These are phyloP conservation scores for Silurus aristotelis DNA, from an alignment of 2,797 vertebrate species.

Conservation along the genomic window DNA sequence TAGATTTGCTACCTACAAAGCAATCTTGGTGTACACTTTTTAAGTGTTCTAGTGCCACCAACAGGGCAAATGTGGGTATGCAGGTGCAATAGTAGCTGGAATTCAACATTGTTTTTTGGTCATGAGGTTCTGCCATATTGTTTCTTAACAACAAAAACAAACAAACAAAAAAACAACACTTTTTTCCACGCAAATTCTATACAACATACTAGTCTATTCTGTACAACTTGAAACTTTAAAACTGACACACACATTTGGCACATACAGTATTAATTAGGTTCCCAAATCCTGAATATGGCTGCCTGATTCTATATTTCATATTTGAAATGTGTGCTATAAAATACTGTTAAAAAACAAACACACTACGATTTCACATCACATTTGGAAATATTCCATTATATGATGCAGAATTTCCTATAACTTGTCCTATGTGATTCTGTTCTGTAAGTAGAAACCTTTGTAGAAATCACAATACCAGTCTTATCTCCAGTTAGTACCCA, in stretches of 20 bases:
- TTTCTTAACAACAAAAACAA: too few species aligned
- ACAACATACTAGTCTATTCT: background rate
- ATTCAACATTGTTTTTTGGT: background rate
- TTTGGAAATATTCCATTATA: background rate
- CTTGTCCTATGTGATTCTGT: background rate
- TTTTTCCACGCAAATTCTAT: background rate
- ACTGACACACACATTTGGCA: too few species aligned
- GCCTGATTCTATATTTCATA: background rate
- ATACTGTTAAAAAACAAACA: too few species aligned
- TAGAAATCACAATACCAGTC: conserved; percentile 77
- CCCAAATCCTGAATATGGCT: background rate
- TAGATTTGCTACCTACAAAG: background rate
- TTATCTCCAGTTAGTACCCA: conserved; percentile 97
- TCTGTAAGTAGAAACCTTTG: background rate
- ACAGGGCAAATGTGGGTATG: background rate
- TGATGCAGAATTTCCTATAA: background rate
- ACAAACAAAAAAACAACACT: background rate
- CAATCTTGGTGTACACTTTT: background rate
- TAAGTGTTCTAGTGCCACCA: background rate
- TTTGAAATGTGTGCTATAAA: background rate
- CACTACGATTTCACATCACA: too few species aligned
- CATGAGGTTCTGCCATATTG: background rate
- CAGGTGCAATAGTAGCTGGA: background rate
- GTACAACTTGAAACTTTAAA: too few species aligned
- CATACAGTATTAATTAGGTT: background rate